Evolutionary conservation across 1,140 invertebrate genomes (phyloP), one percentile per base, ranked within the genome.

Genomic region (Magallana angulata): DNA sequence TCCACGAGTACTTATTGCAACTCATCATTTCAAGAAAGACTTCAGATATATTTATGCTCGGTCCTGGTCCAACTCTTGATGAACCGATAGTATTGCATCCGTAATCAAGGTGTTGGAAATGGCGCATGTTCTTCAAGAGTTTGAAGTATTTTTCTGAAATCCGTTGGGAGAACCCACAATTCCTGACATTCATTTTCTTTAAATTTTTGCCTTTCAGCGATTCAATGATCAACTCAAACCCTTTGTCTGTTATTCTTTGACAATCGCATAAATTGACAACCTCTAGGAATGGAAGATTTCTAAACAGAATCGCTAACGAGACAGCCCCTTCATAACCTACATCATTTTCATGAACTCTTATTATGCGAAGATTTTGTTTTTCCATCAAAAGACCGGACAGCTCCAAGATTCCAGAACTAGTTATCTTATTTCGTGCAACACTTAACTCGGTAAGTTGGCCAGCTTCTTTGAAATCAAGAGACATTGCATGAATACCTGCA

Each of bases 171-270:
- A 71, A 71, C 12, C 68, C 68, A 30, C 68, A 71, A 12, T 71
- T 30, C 24, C 68, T 24, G 8, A 71, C 24, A 71, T 71, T 71
- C 68, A 71, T 71, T 71, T 71, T 71, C 68, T 71, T 71, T 8
- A 71, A 12, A 30, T 71, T 71, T 24, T 71, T 71, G 7, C 68
- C 68, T 12, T 71, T 30, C 68, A 71, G 24, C 7, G 68, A 71
- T 7, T 71, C 24, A 8, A 71, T 71, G 7, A 71, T 71, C 68
- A 71, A 12, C 24, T 71, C 18, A 30, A 71, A 71, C 18, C 68
- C 68, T 30, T 71, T 71, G 8, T 71, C 68, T 36, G 68, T 12
- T 18, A 71, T 71, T 30, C 7, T 24, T 9, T 30, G 9, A 71
- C 68, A 71, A 30, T 9, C 36, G 24, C 68, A 71, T 24, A 71